Evolutionary conservation across 1,140 invertebrate genomes (phyloP).

Genomic region (Diorhabda elongata): DNA sequence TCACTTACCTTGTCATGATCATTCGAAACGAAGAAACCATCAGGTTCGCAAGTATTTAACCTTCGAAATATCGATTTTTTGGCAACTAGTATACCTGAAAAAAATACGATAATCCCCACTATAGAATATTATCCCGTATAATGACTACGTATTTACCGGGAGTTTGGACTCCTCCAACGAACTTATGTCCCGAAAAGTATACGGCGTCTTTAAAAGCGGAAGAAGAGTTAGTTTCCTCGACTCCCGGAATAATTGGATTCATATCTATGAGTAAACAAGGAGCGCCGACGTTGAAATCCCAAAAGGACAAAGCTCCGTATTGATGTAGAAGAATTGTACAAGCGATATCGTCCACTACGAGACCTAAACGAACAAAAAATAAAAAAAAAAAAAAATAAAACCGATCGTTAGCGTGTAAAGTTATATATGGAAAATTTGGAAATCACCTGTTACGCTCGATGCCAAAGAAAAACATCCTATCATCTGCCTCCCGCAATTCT

Average conservation of each 20-base stretch:
- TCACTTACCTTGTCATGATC: slow-evolving; percentile 41
- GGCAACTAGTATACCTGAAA: slow-evolving; percentile 61
- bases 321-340: slow-evolving; percentile 75
- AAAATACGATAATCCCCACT: slow-evolving; percentile 13
- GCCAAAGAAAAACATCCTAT: slow-evolving; percentile 85
- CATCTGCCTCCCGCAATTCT: slow-evolving; percentile 55
- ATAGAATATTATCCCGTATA: background rate
- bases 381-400: too few species aligned
- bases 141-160: slow-evolving; percentile 52
- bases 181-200: slow-evolving; percentile 88
- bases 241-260: slow-evolving; percentile 64
- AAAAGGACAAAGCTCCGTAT: slow-evolving; percentile 78
- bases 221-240: slow-evolving; percentile 34
- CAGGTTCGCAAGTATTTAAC: slow-evolving; percentile 39
- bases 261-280: slow-evolving; percentile 79
- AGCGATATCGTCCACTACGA: slow-evolving; percentile 76
- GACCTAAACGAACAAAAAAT: slow-evolving; percentile 28
- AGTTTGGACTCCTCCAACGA: slow-evolving; percentile 84
- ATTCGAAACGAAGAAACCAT: slow-evolving; percentile 43
- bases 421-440: too few species aligned
- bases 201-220: slow-evolving; percentile 74
- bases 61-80: slow-evolving; percentile 61
- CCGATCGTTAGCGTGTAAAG: too few species aligned
- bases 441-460: slow-evolving; percentile 77
- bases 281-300: slow-evolving; percentile 86